Base-by-base conservation (phyloP, 2,797 vertebrate genomes). In the Meda fulgida region DNA sequence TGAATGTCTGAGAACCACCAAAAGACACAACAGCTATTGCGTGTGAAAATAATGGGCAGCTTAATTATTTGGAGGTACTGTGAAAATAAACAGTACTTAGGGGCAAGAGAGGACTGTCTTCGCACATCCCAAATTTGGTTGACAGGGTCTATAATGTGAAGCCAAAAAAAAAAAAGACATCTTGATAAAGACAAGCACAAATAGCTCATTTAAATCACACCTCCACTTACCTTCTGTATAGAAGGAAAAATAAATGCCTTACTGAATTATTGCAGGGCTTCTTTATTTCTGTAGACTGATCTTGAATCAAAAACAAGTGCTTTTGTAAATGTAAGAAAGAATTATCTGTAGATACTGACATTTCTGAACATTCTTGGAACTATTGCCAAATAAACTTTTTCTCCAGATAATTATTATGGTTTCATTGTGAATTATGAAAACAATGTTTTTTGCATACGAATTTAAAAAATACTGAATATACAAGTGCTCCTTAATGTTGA, bases 321-420 rank as follows among this genome's bases (percentile, higher is more conserved):
- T 66, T 67, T 66, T 83, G 31, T 36, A 76, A 4, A 36, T 66
- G 58, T 51, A 40, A n/a, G 7, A 55, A 58, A 76, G 8, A 48
- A 58, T n/a, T 34, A 43, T 78, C 21, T 81, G 71, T 81, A 87
- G 51, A 69, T 80, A 75, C 11, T 58, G 23, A 67, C 2, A 36
- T 66, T 31, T 38, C 46, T 51, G 34, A 34, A 65, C 10, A 46
- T 78, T 16, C 34, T 43, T 78, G 7, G 36, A 67, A 23, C 23
- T 46, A 60, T 8, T 78, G 53, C 38, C 4, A 43, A 87, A 87
- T 84, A 85, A 86, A 86, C 29, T 5, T 46, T 81, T 76, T 81
- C 14, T 40, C 18, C 34, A 80, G 72, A 55, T 36, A 86, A 67
- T 18, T 19, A 70, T 66, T 10, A 4, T 34, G 29, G 8, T 18